Evolutionary conservation across 2,888 invertebrate genomes (phyloP).

Genomic region (Sesamia inferens): DNA sequence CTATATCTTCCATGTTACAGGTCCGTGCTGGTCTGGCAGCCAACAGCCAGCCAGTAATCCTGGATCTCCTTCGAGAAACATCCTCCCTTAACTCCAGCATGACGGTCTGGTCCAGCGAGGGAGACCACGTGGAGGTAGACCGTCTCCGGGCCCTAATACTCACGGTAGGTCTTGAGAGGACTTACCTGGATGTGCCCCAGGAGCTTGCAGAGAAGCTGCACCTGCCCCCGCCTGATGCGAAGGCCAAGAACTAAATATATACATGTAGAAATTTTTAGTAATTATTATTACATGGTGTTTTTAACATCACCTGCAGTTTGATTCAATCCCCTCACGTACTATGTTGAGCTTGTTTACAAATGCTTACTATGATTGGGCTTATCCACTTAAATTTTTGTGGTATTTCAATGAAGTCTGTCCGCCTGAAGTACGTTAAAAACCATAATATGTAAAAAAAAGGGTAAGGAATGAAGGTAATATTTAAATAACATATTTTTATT

Average conservation of each 20-base stretch:
- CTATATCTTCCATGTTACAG: conserved; percentile 61
- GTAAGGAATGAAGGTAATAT: no score
- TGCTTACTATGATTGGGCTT: no score
- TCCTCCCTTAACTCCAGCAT: conserved; percentile 91
- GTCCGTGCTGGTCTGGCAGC: conserved; percentile 90
- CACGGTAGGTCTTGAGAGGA: conserved; percentile 91
- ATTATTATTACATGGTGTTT: conserved; percentile 49
- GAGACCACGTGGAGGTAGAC: conserved; percentile 92
- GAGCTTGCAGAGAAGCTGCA: conserved; percentile 88
- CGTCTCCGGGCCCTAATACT: conserved; percentile 92
- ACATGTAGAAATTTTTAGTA: conserved; percentile 36
- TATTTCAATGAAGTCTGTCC: no score
- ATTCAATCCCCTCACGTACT: background rate
- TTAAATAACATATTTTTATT: no score
- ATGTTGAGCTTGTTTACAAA: no score
- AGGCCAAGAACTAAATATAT: conserved; percentile 74
- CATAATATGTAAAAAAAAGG: no score
- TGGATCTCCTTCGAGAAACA: conserved; percentile 89
- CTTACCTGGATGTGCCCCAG: conserved; percentile 94
- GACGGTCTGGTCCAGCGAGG: conserved; percentile 94
- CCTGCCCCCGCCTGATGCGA: conserved; percentile 78
- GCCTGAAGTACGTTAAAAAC: no score
- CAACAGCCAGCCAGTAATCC: conserved; percentile 91
- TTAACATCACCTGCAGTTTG: conserved; percentile 15
- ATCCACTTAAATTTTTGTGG: no score